Evolutionary conservation across 2,113 vertebrate genomes (phyloP).

Genomic region (Malaclemys terrapin): DNA sequence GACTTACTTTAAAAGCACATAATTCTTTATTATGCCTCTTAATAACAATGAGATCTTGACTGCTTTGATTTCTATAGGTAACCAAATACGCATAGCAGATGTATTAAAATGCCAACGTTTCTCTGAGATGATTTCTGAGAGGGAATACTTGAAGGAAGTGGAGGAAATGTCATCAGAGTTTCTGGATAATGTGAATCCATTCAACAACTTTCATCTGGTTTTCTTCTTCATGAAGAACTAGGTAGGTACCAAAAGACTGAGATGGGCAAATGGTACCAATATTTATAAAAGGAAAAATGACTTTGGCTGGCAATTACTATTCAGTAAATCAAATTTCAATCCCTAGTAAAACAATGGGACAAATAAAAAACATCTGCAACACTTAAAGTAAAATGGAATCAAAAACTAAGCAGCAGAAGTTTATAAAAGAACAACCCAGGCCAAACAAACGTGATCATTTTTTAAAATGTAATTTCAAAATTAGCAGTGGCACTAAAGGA

Average conservation of each 20-base stretch:
- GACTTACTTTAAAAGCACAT: not conserved
- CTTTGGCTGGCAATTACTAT: not conserved
- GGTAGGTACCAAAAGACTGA: not conserved
- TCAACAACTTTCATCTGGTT: not conserved
- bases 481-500: not conserved
- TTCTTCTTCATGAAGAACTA: not conserved
- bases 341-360: not conserved
- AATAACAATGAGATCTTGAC: not conserved
- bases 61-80: not conserved
- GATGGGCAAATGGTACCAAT: accelerated
- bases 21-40: too few relatives aligned
- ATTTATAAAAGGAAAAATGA: not conserved
- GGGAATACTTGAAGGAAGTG: not conserved
- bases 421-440: not conserved
- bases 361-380: not conserved
- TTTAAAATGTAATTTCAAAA: not conserved
- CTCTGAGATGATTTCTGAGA: not conserved
- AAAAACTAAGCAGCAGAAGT: not conserved
- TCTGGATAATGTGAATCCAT: not conserved
- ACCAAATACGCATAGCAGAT: not conserved
- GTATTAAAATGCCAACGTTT: not conserved
- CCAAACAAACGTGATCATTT: not conserved
- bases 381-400: not conserved
- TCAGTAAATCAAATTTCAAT: not conserved
- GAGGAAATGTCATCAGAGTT: not conserved